Percentiles rank a stretch among this genome's conserved stretches.
Conservation (phyloP, 2,888 invertebrate genomes). For the Therioaphis trifolii region DNA sequence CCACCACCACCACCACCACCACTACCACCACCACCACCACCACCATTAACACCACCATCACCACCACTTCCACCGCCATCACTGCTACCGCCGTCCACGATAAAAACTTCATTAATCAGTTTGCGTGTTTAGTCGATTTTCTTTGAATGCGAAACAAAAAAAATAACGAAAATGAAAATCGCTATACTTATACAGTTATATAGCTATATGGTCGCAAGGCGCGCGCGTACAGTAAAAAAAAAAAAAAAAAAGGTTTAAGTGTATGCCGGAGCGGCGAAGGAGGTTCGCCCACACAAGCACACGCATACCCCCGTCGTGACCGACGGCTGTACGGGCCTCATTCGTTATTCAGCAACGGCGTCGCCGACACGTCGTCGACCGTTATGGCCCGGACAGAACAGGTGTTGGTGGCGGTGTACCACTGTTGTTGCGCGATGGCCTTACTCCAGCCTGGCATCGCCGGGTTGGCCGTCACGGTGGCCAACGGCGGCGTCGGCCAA, state of each 20-base stretch:
- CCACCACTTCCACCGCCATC: neutral
- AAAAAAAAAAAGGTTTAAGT: neutral
- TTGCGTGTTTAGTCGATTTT: constrained; percentile 57
- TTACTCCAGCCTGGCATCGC: neutral
- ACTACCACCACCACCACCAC: neutral
- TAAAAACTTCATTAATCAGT: constrained; percentile 61
- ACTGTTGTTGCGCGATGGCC: constrained; percentile 20
- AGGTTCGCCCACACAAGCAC: neutral
- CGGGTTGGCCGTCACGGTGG: neutral
- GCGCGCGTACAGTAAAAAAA: neutral
- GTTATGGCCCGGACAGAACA: constrained; percentile 12
- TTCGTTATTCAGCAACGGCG: constrained; percentile 23
- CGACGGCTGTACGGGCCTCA: constrained; percentile 25
- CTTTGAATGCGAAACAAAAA: constrained; percentile 21
- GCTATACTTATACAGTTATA: neutral
- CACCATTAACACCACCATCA: neutral
- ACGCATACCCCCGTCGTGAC: neutral
- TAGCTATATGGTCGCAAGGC: neutral
- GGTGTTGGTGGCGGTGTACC: constrained; percentile 14
- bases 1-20: neutral
- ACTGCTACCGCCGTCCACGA: neutral
- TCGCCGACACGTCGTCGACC: constrained; percentile 29
- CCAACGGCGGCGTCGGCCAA: neutral
- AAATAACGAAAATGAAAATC: constrained; percentile 32
- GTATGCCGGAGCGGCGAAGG: neutral